Evolutionary conservation across 2,797 vertebrate genomes (phyloP).

Genomic region (Coracias cyanogaster): DNA sequence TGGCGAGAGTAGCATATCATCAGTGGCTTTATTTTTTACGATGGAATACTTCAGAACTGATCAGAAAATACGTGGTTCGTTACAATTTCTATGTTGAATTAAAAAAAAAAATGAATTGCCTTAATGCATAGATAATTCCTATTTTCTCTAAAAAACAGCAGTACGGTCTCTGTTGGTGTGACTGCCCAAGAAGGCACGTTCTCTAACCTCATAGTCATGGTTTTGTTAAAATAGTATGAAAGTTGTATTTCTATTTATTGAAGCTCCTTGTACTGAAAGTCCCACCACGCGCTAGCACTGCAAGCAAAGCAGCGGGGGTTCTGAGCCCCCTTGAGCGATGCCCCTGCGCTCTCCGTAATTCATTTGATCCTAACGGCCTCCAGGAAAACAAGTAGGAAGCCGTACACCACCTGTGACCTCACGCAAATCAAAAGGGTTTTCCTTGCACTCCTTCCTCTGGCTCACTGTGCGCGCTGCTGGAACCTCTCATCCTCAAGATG

Average conservation of each 20-base stretch:
- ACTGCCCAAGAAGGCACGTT: background rate
- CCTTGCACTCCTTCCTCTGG: background rate
- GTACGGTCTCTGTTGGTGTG: background rate
- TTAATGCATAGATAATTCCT: slow-evolving; percentile 33
- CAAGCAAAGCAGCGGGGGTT: background rate
- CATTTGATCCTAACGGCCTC: background rate
- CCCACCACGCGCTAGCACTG: background rate
- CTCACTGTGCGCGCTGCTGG: slow-evolving; percentile 45
- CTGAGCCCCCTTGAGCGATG: background rate
- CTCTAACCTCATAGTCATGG: background rate
- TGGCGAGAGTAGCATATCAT: slow-evolving; percentile 13
- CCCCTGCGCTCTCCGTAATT: background rate
- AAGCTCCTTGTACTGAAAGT: background rate
- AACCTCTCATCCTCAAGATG: slow-evolving; percentile 25
- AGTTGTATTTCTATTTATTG: slow-evolving; percentile 37
- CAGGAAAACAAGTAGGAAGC: background rate
- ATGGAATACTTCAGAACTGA: slow-evolving; percentile 19
- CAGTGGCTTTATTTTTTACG: slow-evolving; percentile 23
- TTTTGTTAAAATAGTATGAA: background rate
- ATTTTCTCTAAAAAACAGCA: background rate
- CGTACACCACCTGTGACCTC: background rate
- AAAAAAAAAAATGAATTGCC: slow-evolving; percentile 15
- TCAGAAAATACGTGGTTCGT: background rate
- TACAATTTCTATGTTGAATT: slow-evolving; percentile 13
- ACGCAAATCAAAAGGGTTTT: background rate